These are phyloP conservation scores for Gadus chalcogrammus DNA, from an alignment of 2,113 vertebrate species.

Conservation along the genomic window DNA sequence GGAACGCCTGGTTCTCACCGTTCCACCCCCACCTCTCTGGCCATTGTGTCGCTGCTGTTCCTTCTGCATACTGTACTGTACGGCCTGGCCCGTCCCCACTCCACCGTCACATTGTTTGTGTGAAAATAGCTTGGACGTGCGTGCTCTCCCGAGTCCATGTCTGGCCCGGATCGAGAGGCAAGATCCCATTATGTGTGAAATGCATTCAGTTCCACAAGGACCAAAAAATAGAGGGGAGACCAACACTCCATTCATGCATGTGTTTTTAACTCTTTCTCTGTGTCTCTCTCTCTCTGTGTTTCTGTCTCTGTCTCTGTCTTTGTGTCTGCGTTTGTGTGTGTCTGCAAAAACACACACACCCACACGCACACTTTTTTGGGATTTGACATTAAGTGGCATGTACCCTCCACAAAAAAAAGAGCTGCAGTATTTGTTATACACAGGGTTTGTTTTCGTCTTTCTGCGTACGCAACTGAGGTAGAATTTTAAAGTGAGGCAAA, in stretches of 20 bases:
- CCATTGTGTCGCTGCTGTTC: too few relatives aligned
- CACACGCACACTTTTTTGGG: too few relatives aligned
- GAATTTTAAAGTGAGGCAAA: too few relatives aligned
- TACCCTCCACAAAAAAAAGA: too few relatives aligned
- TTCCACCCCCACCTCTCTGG: too few relatives aligned
- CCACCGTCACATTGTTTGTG: background rate
- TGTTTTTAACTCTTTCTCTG: background rate
- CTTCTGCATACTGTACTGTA: background rate
- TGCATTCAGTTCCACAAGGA: slow-evolving; percentile 60
- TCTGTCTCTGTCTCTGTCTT: slow-evolving; percentile 13
- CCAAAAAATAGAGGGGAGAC: slow-evolving; percentile 36
- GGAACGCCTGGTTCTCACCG: too few relatives aligned
- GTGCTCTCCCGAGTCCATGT: slow-evolving; percentile 58
- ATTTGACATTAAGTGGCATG: too few relatives aligned
- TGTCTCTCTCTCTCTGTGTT: background rate
- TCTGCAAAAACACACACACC: slow-evolving; percentile 1
- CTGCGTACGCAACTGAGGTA: too few relatives aligned
- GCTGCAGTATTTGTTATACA: too few relatives aligned
- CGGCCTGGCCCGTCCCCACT: background rate
- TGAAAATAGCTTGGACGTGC: slow-evolving; percentile 61
- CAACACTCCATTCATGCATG: slow-evolving; percentile 23
- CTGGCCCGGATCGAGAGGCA: slow-evolving; percentile 49
- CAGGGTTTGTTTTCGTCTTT: too few relatives aligned
- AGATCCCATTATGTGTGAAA: slow-evolving; percentile 73
- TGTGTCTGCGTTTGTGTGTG: background rate